Base-by-base conservation (phyloP, 2,888 invertebrate genomes). In the Epinotia bilunana region DNA sequence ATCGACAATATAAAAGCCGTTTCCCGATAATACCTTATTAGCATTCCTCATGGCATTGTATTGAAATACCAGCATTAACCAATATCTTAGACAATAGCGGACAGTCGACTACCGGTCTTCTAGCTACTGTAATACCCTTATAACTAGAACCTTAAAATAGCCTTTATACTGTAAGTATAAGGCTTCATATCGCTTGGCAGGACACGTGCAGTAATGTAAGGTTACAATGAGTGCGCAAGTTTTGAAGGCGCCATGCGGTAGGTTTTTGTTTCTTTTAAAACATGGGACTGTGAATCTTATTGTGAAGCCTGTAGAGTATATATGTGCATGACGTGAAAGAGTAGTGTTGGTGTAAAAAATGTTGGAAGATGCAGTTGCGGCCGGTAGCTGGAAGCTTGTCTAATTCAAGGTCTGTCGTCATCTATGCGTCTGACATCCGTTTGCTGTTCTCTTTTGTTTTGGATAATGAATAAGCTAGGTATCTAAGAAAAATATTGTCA, bases 181-280 rank as follows among this genome's bases (percentile, higher is more conserved):
- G 33, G 61, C 57, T 46, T 18, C 11, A n/a, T 71, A 28, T 72
- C 46, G 60, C 23, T 60, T 61, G 53, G 23, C 39, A 49, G 43
- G 65, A 18, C 28, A 18, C 18, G n/a, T 49, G 20, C 16, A 61
- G 62, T 53, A 61, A 13, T 18, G 60, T 57, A 28, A 65, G n/a
- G 72, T 61, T 53, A 72, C 65, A 72, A 72, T 75, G 75, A 75
- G 55, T 60, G 72, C 46, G 75, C 75, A 75, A 43, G 23, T 75
- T 75, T 75, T 65, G 72, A 72, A 72, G 75, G 75, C 75, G 75
- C 75, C 75, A 74, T 64, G 58, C 58, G 20, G 74, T 6, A 72
- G 67, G 71, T 67, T 75, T 72, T 75, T 75, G 75, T 75, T 67
- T 71, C 20, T 67, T 39, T 28, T 55, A 13, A 43, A 23, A 16